A percentile compares a stretch with the other conserved stretches of the same genome.
Evolutionary conservation across 1,140 invertebrate genomes (phyloP).

Genomic region (Drosophila murphyi): DNA sequence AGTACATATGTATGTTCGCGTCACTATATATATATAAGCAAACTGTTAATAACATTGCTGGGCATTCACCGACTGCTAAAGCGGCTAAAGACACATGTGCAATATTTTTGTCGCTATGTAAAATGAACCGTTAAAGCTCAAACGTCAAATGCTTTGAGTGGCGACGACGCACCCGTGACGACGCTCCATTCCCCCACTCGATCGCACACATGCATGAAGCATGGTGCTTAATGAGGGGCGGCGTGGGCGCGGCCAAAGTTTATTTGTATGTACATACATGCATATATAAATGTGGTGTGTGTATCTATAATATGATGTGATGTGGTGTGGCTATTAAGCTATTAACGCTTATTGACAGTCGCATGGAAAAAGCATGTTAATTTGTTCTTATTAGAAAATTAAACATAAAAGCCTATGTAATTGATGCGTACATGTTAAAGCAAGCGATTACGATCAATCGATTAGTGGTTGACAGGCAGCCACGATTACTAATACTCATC

Average conservation of each 20-base stretch:
- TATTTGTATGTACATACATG: slow-evolving; percentile 8
- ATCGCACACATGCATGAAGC: slow-evolving; percentile 8
- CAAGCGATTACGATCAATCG: slow-evolving; percentile 21
- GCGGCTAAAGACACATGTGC: slow-evolving; percentile 35
- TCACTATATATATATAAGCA: slow-evolving; percentile 4
- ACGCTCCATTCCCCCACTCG: slow-evolving; percentile 6
- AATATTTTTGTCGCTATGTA: slow-evolving; percentile 38
- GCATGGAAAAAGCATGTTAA: slow-evolving; percentile 15
- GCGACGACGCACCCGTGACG: slow-evolving; percentile 47
- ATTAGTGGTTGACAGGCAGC: slow-evolving; percentile 22
- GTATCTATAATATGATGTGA: slow-evolving; percentile 1
- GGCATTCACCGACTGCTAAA: slow-evolving; percentile 38
- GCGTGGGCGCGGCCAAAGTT: slow-evolving; percentile 10
- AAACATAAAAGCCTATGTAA: slow-evolving; percentile 28
- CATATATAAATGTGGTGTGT: not conserved
- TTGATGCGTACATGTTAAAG: slow-evolving; percentile 30
- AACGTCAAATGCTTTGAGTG: slow-evolving; percentile 44
- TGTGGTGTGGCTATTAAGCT: slow-evolving; percentile 27
- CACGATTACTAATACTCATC: slow-evolving; percentile 16
- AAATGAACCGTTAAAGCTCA: slow-evolving; percentile 47
- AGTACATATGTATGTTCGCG: slow-evolving; percentile 7
- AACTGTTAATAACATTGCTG: slow-evolving; percentile 39
- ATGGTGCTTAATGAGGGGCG: slow-evolving; percentile 18
- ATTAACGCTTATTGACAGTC: slow-evolving; percentile 16
- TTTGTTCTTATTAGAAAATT: slow-evolving; percentile 34